These are phyloP conservation scores for Pegea sp. DNA, from an alignment of 23 tunicate species.

Conservation along the genomic window DNA sequence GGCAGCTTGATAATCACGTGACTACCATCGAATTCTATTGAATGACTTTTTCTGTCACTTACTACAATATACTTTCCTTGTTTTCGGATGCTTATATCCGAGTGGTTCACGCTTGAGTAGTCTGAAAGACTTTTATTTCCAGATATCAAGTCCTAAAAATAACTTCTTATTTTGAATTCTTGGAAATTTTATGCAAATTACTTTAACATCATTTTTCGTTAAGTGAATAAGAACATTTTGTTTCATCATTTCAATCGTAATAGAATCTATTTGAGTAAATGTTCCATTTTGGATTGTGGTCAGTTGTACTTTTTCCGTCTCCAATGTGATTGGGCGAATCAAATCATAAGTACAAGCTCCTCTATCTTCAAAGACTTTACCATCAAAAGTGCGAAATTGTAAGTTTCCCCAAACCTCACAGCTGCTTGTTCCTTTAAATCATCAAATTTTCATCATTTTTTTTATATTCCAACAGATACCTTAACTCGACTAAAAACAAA, in stretches of 20 bases:
- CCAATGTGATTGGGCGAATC: neutral
- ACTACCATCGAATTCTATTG: slow-evolving; percentile 12
- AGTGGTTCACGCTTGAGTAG: neutral
- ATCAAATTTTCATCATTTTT: neutral
- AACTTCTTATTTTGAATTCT: slow-evolving; percentile 1
- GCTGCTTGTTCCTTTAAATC: slow-evolving; percentile 5
- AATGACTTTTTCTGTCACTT: neutral
- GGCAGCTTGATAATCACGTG: slow-evolving; percentile 5
- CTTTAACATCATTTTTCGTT: neutral
- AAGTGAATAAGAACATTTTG: neutral
- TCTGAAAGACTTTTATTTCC: neutral
- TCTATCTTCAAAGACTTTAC: too few species aligned
- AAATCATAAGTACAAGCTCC: slow-evolving; percentile 10
- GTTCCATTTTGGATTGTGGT: slow-evolving; percentile 10
- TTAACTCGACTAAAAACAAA: too few species aligned
- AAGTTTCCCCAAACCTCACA: slow-evolving; percentile 32
- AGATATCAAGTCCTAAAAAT: slow-evolving; percentile 2
- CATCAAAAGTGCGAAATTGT: slow-evolving; percentile 16
- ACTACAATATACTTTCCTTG: slow-evolving; percentile 5
- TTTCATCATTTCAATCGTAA: too few species aligned
- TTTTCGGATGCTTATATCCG: neutral
- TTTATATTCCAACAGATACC: too few species aligned
- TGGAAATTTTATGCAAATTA: neutral
- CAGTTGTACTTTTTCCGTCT: neutral
- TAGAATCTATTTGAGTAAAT: too few species aligned